Base-by-base conservation (phyloP, 2,113 vertebrate genomes). In the Ammodytes dubius region DNA sequence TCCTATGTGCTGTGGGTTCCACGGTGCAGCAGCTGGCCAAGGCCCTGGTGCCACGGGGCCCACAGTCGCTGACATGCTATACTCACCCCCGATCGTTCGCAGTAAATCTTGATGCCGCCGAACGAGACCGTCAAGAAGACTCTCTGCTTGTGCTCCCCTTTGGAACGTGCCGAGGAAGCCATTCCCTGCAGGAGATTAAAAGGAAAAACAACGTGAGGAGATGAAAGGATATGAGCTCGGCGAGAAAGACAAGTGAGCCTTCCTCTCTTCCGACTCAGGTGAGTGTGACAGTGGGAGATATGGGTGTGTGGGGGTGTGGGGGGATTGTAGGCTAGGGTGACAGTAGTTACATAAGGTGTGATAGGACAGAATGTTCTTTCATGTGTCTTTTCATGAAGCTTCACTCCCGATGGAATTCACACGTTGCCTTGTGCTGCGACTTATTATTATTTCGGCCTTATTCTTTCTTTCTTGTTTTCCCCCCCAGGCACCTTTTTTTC, bases 1-100 rank as follows among this genome's bases (percentile, higher is more conserved):
- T 90, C 90, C 89, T 86, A 40, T 54, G 43, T 54, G 43, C 70
- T 40, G 68, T 54, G 70, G 86, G 79, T 73, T 73, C 27, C 76
- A 64, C 53, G 10, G 70, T 58, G 42, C 43, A 74, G 79, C 86
- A 87, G 83, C 90, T 92, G 90, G 84, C 85, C 2, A 72, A 67
- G 47, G 60, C 69, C 77, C 63, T 39, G 2, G 73, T n/a, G 77
- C 77, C 61, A 40, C 45, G 11, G n/a, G 74, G 67, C 77, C 50
- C 54, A 0, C 11, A 27, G 1, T 54, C 1, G 12, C 65, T 65
- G 72, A 75, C 71, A 68, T 82, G 91, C 85, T 82, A 97, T 82
- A 97, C 98, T 98, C 94, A 99, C 98, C 96, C 98, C 98, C 76
- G 97, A 97, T 96, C 98, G 97, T 91, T 99, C 98, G 85, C 99